Percentiles rank a stretch among this genome's conserved stretches.
These are phyloP conservation scores for Oligia latruncula DNA, from an alignment of 2,888 invertebrate genomes.

Conservation along the genomic window DNA sequence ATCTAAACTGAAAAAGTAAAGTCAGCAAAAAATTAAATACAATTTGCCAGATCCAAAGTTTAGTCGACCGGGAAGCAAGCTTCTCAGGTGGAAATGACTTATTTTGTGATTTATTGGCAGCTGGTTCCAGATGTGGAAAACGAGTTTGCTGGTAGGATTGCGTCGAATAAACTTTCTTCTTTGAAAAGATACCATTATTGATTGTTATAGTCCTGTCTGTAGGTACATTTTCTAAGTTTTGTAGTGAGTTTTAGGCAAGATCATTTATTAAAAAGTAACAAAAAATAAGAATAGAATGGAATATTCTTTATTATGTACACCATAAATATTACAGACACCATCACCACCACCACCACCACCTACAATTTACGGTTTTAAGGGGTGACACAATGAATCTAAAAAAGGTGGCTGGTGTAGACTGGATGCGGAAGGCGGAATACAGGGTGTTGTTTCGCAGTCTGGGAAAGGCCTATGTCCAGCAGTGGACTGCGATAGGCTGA, in stretches of 20 bases:
- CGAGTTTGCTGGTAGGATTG: slow-evolving; percentile 3
- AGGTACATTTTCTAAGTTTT: not conserved
- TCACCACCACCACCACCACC: too few species aligned
- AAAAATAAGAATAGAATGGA: not conserved
- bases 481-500: too few species aligned
- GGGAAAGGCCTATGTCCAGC: too few species aligned
- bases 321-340: too few species aligned
- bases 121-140: slow-evolving; percentile 24
- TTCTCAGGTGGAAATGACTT: slow-evolving; percentile 40
- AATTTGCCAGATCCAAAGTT: slow-evolving; percentile 1
- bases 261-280: too few species aligned
- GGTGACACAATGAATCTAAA: too few species aligned
- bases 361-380: too few species aligned
- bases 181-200: not conserved
- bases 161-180: slow-evolving; percentile 8
- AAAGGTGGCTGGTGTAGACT: too few species aligned
- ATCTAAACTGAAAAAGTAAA: not conserved
- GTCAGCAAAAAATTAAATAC: not conserved
- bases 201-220: not conserved
- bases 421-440: too few species aligned
- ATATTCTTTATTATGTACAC: too few species aligned
- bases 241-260: too few species aligned
- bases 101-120: slow-evolving; percentile 40
- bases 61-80: not conserved
- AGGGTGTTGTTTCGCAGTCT: too few species aligned